A percentile compares a stretch with the other conserved stretches of the same genome.
Conservation (phyloP, 2,888 invertebrate genomes). For the Scrobipalpa costella region DNA sequence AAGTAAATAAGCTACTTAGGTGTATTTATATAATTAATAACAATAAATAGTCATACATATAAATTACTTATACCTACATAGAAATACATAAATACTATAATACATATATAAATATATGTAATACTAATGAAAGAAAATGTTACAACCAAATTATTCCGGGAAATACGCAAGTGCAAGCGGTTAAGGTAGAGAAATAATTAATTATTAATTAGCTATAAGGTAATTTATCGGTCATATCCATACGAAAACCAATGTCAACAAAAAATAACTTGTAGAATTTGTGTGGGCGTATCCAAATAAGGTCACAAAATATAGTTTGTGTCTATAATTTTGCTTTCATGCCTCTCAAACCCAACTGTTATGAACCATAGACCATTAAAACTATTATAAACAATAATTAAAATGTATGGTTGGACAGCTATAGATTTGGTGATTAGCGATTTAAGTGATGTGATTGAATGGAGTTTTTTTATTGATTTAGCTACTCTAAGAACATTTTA, state of each 20-base stretch:
- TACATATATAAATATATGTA: no score
- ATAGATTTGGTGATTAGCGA: not conserved
- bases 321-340: slow-evolving; percentile 5
- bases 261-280: slow-evolving; percentile 50
- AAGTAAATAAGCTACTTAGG: no score
- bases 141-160: no score
- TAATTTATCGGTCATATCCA: slow-evolving; percentile 39
- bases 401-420: not conserved
- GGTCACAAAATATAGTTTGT: slow-evolving; percentile 40
- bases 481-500: no score
- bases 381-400: slow-evolving; percentile 6
- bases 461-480: no score
- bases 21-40: no score
- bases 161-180: no score
- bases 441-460: not conserved
- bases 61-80: no score
- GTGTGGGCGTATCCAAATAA: slow-evolving; percentile 66
- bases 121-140: no score
- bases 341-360: slow-evolving; percentile 19
- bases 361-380: not conserved
- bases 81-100: no score
- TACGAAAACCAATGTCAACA: slow-evolving; percentile 32
- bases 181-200: no score
- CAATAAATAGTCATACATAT: no score
- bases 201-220: not conserved